phyloP scores from a whole-genome alignment of 2,797 vertebrate genomes.

The Odontamblyopus rebecca region DNA sequence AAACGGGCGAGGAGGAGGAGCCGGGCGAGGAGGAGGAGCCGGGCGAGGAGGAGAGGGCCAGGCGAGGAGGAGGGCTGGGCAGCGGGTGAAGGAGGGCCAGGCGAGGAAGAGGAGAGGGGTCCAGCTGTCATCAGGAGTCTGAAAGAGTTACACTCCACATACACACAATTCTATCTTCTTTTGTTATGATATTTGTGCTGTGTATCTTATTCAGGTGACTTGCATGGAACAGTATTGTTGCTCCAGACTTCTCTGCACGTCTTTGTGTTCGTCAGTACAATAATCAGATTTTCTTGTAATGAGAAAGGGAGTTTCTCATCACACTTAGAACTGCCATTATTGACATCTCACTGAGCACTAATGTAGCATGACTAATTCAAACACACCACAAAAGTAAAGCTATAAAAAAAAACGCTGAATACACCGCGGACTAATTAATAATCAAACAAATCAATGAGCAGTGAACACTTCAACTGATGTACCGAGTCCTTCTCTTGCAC shows the following conservation, averaged over 20 bases:
- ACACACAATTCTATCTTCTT: no score
- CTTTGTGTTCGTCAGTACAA: conserved; percentile 55
- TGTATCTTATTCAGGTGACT: no score
- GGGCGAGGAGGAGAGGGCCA: no score
- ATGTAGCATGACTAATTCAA: conserved; percentile 73
- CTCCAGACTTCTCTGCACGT: not conserved
- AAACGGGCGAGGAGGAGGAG: no score
- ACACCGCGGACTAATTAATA: conserved; percentile 68
- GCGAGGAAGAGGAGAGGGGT: no score
- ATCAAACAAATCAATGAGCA: conserved; percentile 69
- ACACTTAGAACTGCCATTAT: conserved; percentile 64
- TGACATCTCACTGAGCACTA: conserved; percentile 60
- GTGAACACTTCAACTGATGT: conserved; percentile 51
- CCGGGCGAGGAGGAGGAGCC: no score
- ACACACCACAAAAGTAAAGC: conserved; percentile 58
- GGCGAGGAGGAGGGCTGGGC: no score
- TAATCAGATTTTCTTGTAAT: conserved; percentile 65
- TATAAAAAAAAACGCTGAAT: conserved; percentile 35
- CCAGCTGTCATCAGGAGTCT: no score
- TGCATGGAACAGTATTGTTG: not conserved
- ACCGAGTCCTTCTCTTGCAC: conserved; percentile 10
- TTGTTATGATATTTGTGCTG: no score
- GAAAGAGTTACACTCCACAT: no score
- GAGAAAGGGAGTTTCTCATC: conserved; percentile 56
- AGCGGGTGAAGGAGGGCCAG: no score